Percentiles rank a stretch among this genome's conserved stretches.
These are phyloP conservation scores for Porites evermanni DNA, from an alignment of 92 coral and sea anemone genomes.

Conservation along the genomic window DNA sequence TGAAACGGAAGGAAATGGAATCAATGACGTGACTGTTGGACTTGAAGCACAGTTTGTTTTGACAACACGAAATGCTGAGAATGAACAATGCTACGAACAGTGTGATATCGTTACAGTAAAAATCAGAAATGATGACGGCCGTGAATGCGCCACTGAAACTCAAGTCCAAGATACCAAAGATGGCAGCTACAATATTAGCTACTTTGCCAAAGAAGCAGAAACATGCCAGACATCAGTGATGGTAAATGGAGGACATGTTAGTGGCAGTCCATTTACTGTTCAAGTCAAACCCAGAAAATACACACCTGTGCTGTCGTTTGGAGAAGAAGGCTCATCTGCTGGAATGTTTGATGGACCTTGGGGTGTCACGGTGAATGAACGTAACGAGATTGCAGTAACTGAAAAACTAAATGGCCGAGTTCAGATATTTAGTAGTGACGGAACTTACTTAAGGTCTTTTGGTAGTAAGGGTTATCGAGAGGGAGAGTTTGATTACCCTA, in stretches of 20 bases:
- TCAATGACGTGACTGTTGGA: not conserved
- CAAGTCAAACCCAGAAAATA: not conserved
- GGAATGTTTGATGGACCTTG: too few species aligned
- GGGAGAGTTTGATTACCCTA: too few species aligned
- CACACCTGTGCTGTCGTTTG: not conserved
- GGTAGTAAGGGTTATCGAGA: not conserved
- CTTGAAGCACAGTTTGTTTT: not conserved
- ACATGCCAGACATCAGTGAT: not conserved
- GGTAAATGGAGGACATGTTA: too few species aligned
- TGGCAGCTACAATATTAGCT: constrained; percentile 41
- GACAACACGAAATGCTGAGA: constrained; percentile 10
- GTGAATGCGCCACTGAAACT: constrained; percentile 10
- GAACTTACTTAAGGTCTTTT: too few species aligned
- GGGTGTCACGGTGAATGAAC: too few species aligned
- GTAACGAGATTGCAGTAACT: accelerated
- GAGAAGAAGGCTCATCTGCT: not conserved
- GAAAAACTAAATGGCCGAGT: too few species aligned
- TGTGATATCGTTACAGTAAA: not conserved
- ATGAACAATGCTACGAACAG: not conserved
- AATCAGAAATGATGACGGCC: constrained; percentile 13
- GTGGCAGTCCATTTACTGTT: not conserved
- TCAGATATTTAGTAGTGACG: too few species aligned
- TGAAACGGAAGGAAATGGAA: not conserved
- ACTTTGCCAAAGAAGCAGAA: constrained; percentile 32
- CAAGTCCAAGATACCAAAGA: constrained; percentile 13